A percentile compares a stretch with the other conserved stretches of the same genome.
Evolutionary conservation across 2,797 vertebrate genomes (phyloP).

Genomic region (Pseudocheirus occidentalis): DNA sequence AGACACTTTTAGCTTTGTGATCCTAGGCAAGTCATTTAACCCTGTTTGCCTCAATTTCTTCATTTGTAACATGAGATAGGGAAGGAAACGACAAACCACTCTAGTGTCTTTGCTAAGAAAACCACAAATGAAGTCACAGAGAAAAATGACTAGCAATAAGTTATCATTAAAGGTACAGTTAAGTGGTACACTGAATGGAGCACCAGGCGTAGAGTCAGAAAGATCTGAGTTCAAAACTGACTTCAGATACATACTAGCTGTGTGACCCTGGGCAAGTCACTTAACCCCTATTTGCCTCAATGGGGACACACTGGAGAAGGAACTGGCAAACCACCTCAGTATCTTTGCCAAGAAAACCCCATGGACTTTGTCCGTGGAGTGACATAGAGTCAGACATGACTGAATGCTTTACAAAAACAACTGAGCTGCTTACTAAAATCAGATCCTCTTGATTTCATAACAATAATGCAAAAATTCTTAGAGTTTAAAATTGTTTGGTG

Average conservation of each 20-base stretch:
- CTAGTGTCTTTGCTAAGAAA: background rate
- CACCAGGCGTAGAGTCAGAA: too few relatives aligned
- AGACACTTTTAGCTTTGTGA: too few relatives aligned
- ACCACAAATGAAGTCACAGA: background rate
- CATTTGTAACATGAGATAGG: too few relatives aligned
- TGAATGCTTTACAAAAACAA: background rate
- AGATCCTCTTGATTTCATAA: constrained; percentile 64
- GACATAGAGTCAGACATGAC: background rate
- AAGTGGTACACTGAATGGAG: too few relatives aligned
- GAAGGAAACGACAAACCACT: background rate
- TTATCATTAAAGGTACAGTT: too few relatives aligned
- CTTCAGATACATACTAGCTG: background rate
- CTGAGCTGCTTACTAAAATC: constrained; percentile 73
- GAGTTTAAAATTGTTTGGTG: constrained; percentile 70
- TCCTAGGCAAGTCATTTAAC: too few relatives aligned
- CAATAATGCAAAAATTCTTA: constrained; percentile 51
- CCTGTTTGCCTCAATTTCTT: too few relatives aligned
- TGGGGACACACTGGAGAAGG: background rate
- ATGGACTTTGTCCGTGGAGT: background rate
- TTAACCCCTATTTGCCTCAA: too few relatives aligned
- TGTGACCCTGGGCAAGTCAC: too few relatives aligned
- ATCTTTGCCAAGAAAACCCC: background rate
- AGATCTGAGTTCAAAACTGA: too few relatives aligned
- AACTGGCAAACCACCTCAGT: background rate
- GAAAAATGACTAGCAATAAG: too few relatives aligned